phyloP scores from a whole-genome alignment of 2,797 vertebrate genomes.

The Lacerta agilis region DNA sequence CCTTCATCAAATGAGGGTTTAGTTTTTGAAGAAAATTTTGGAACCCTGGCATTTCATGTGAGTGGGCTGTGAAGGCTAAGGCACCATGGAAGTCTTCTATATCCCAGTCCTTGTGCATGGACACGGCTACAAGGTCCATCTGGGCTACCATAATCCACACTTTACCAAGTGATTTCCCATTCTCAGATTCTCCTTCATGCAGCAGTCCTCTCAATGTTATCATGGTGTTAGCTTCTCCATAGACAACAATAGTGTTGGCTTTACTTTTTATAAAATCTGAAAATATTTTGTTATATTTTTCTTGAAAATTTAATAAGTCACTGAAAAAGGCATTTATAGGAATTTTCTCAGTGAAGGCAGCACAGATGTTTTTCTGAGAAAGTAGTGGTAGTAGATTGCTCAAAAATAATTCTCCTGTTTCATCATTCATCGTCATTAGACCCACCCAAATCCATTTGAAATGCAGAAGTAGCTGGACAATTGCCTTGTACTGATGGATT shows the following conservation, averaged over 20 bases:
- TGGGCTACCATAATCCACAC: conserved; percentile 25
- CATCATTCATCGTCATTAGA: not conserved
- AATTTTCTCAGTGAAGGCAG: not conserved
- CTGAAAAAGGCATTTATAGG: not conserved
- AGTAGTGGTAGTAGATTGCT: not conserved
- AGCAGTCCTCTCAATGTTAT: not conserved
- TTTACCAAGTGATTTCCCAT: conserved; percentile 2
- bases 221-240: conserved; percentile 10
- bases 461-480: too few relatives aligned
- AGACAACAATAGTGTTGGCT: conserved; percentile 2
- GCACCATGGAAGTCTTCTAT: conserved; percentile 2
- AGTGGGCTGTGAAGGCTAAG: conserved; percentile 5
- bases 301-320: not conserved
- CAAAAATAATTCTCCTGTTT: not conserved
- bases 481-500: too few relatives aligned
- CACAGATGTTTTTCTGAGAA: not conserved
- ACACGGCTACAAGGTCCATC: not conserved
- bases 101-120: not conserved
- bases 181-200: not conserved
- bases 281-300: not conserved
- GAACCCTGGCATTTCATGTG: not conserved
- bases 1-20: not conserved
- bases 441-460: conserved; percentile 1
- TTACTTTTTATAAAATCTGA: not conserved
- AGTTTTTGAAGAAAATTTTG: not conserved